Evolutionary conservation across 2,113 vertebrate genomes (phyloP), one percentile per base, ranked within the genome.

Genomic region (Syrmaticus mikado): DNA sequence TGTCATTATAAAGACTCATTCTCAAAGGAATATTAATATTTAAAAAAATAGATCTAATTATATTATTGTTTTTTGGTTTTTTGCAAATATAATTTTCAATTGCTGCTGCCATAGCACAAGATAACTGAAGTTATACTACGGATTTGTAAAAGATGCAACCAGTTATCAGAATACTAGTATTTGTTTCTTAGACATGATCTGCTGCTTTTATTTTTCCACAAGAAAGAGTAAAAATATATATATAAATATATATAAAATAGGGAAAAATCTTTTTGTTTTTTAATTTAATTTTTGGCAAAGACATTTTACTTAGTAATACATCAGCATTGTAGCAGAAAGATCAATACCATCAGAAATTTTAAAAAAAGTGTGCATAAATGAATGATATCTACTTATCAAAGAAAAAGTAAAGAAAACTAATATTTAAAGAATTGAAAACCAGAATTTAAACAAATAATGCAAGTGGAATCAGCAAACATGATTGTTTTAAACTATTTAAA

Each of bases 401-500:
- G 7, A 40, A 34, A 58, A 41, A 46, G 1, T 72, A 52, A 78
- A 65, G 38, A 50, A 75, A 60, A 43, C 60, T 15, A 55, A 25
- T 81, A 70, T 65, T 87, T 82, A 41, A 77, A 57, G 20, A 11
- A 8, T 7, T 85, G 4, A 22, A 70, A 45, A 52, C 17, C 7
- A 88, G 15, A 53, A 13, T 61, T 65, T 9, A 14, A 78, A 14
- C 4, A 82, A 83, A 88, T 14, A 85, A 25, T 67, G 8, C 1
- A 75, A 10, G n/a, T 81, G 12, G 10, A 85, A 60, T 58, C 27
- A 90, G 12, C 1, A 78, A 13, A 80, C 2, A 30, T 41, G 4
- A 57, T 36, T 89, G 45, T 73, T 92, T 87, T 18, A 78, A 90
- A 65, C 19, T 70, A 55, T 72, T 78, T 95, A 40, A 6, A n/a